A percentile compares a stretch with the other conserved stretches of the same genome.
Evolutionary conservation across 2,113 vertebrate genomes (phyloP).

Genomic region (Neodontobutis hainanensis): DNA sequence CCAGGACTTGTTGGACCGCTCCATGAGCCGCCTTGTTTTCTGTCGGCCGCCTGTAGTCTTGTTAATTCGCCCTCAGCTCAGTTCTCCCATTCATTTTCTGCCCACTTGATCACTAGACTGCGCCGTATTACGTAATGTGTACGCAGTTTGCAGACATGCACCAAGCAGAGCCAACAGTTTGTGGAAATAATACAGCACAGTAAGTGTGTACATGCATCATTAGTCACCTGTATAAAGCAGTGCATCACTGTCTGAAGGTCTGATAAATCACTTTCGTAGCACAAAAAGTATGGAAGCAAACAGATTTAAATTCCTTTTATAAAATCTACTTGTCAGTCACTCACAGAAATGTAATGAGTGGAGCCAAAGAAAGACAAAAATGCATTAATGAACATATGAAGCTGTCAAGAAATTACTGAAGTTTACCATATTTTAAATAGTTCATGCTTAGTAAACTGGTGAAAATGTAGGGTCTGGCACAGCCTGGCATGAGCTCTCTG

Average conservation of each 20-base stretch:
- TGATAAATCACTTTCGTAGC: not conserved
- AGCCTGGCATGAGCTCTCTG: too few species aligned
- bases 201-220: constrained; percentile 18
- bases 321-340: too few species aligned
- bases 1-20: constrained; percentile 30
- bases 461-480: too few species aligned
- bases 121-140: constrained; percentile 9
- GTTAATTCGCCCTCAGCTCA: constrained; percentile 46
- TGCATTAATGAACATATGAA: too few species aligned
- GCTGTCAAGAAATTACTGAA: too few species aligned
- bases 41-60: constrained; percentile 37
- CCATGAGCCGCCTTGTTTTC: constrained; percentile 35
- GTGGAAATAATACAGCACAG: constrained; percentile 28
- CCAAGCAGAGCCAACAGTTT: constrained; percentile 26
- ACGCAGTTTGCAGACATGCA: constrained; percentile 16
- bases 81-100: constrained; percentile 48
- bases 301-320: not conserved
- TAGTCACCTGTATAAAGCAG: constrained; percentile 13
- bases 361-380: too few species aligned
- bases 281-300: constrained; percentile 1
- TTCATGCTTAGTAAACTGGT: too few species aligned
- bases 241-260: not conserved
- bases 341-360: too few species aligned
- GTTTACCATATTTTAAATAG: too few species aligned
- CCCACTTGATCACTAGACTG: constrained; percentile 41